phyloP scores from a whole-genome alignment of 1,140 invertebrate species.

The Halyomorpha halys region DNA sequence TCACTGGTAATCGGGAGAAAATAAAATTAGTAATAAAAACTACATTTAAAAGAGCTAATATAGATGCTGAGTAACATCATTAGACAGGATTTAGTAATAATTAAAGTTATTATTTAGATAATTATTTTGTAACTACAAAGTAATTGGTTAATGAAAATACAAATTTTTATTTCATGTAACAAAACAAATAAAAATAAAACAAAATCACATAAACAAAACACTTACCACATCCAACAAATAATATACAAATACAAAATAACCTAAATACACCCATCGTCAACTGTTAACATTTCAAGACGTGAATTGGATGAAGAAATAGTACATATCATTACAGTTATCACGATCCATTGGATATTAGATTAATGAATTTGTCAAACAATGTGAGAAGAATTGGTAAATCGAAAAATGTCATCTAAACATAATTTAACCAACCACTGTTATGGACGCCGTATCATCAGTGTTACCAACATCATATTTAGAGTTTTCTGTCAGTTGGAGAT shows the following conservation, averaged over 20 bases:
- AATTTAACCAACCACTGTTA: no score
- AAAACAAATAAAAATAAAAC: not conserved
- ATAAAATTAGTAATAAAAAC: not conserved
- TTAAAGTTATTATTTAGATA: no score
- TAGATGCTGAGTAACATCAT: not conserved
- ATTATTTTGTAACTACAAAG: not conserved
- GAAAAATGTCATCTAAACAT: no score
- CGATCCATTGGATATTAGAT: not conserved
- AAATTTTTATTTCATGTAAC: not conserved
- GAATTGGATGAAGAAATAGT: not conserved
- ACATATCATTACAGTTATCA: not conserved
- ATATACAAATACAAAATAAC: constrained; percentile 11
- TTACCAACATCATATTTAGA: no score
- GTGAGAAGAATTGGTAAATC: not conserved
- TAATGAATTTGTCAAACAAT: not conserved
- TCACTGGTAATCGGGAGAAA: not conserved
- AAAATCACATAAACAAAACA: not conserved
- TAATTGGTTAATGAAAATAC: not conserved
- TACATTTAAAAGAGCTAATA: not conserved
- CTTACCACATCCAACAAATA: not conserved
- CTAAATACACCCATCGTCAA: not conserved
- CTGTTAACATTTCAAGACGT: not conserved
- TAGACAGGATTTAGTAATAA: not conserved
- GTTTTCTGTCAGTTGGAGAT: no score
- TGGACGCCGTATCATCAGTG: no score